These are phyloP conservation scores for Nemurella pictetii DNA, from an alignment of 2,888 invertebrate species.

Conservation along the genomic window DNA sequence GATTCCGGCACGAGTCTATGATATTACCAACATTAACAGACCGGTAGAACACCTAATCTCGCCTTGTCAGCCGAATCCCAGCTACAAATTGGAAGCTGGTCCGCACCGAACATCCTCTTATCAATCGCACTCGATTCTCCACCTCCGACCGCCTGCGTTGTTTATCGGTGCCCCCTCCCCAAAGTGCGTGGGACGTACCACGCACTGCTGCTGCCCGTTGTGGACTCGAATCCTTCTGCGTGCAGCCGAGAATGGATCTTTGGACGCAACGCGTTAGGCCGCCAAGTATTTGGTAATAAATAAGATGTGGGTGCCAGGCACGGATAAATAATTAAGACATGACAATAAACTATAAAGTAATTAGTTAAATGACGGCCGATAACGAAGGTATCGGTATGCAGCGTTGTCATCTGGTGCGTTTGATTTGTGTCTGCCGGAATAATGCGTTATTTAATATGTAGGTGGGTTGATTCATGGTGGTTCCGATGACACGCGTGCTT, in stretches of 20 bases:
- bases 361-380: constrained; percentile 10
- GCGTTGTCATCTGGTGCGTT: neutral
- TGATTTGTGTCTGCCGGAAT: constrained; percentile 11
- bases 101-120: neutral
- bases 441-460: neutral
- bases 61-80: neutral
- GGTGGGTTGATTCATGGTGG: constrained; percentile 10
- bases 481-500: neutral
- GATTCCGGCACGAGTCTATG: neutral
- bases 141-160: neutral
- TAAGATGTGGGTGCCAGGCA: neutral
- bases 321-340: constrained; percentile 18
- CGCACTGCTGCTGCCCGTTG: neutral
- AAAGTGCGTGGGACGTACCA: neutral
- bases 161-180: neutral
- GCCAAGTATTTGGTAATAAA: neutral
- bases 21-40: neutral
- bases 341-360: constrained; percentile 23
- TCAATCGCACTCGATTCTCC: neutral
- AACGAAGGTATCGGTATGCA: neutral
- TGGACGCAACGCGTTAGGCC: neutral
- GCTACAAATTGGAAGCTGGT: neutral
- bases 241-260: neutral
- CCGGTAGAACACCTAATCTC: neutral
- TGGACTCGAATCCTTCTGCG: neutral